Evolutionary conservation across 1,140 invertebrate genomes (phyloP).

Genomic region (Muscidifurax raptorellus): DNA sequence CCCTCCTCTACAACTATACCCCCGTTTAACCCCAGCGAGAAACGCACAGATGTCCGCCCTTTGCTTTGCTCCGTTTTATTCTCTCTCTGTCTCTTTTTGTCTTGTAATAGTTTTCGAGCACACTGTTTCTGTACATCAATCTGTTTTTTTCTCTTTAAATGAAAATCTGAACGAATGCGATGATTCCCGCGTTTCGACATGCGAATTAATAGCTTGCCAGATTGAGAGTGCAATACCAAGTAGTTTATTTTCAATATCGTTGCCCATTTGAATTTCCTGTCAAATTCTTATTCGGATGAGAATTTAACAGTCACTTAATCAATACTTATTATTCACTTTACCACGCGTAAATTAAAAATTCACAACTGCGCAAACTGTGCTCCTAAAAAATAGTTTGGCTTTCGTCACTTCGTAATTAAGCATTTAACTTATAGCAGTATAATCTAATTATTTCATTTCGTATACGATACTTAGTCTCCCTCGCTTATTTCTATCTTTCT

Average conservation of each 20-base stretch:
- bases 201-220: no score
- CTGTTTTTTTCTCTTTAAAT: conserved; percentile 24
- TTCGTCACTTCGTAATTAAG: not conserved
- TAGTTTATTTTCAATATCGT: no score
- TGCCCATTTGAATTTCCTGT: no score
- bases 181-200: not conserved
- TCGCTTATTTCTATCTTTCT: not conserved
- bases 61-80: not conserved
- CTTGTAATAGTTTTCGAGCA: not conserved
- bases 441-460: not conserved
- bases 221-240: no score
- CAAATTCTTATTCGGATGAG: no score
- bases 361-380: not conserved
- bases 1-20: not conserved
- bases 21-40: not conserved
- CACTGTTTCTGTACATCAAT: not conserved
- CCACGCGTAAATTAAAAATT: no score
- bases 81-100: not conserved
- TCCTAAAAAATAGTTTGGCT: not conserved
- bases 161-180: not conserved
- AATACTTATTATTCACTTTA: no score
- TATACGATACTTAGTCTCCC: not conserved
- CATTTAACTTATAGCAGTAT: not conserved
- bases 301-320: no score
- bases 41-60: conserved; percentile 63